A percentile compares a stretch with the other conserved stretches of the same genome.
Evolutionary conservation across 2,888 invertebrate species (phyloP).

Genomic region (Leptopilina myrica): DNA sequence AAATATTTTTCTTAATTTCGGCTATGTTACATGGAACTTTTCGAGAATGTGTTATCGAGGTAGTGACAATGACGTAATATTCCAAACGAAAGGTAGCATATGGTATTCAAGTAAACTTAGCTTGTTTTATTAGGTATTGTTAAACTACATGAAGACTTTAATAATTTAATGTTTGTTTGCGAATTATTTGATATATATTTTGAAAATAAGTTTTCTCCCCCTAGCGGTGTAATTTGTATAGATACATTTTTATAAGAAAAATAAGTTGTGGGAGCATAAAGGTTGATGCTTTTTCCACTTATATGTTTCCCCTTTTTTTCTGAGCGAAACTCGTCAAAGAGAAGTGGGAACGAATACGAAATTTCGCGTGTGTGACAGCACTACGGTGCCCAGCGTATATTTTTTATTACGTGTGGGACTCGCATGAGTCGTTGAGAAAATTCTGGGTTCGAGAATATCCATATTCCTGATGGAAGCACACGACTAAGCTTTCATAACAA

Average conservation of each 20-base stretch:
- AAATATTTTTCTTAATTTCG: too few species aligned
- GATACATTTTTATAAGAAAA: constrained; percentile 1
- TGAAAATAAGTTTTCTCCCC: constrained; percentile 8
- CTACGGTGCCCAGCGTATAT: constrained; percentile 60
- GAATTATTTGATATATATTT: neutral
- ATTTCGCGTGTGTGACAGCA: constrained; percentile 26
- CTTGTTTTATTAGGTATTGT: constrained; percentile 1
- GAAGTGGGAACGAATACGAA: constrained; percentile 12
- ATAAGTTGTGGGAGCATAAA: constrained; percentile 1
- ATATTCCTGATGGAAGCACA: constrained; percentile 68
- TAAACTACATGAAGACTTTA: too few species aligned
- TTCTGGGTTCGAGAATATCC: constrained; percentile 48
- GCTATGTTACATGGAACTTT: too few species aligned
- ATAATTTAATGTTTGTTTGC: neutral
- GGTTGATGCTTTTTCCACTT: constrained; percentile 15
- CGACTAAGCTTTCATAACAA: constrained; percentile 74
- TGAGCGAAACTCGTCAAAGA: constrained; percentile 15
- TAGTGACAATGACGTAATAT: too few species aligned
- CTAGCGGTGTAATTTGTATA: neutral
- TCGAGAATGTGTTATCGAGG: too few species aligned
- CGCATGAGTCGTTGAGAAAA: constrained; percentile 56
- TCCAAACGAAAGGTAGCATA: too few species aligned
- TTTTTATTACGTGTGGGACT: constrained; percentile 72
- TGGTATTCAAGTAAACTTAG: too few species aligned
- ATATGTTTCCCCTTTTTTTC: neutral